A percentile compares a stretch with the other conserved stretches of the same genome.
Evolutionary conservation across 2,113 vertebrate genomes (phyloP).

Genomic region (Girardinichthys multiradiatus): DNA sequence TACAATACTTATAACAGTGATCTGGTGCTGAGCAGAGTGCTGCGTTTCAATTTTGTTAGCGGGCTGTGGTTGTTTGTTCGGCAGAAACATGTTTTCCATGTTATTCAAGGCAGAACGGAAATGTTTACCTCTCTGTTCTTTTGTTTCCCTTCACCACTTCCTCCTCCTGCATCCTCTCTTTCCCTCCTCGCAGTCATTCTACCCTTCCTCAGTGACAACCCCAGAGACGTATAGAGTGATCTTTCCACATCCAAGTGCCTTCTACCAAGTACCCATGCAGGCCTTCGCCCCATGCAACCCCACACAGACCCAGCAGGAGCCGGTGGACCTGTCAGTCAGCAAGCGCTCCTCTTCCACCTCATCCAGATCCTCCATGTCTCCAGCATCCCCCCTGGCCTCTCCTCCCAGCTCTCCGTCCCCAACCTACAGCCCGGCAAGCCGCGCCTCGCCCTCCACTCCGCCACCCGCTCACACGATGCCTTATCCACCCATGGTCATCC

Average conservation of each 20-base stretch:
- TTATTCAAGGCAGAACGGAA: constrained; percentile 48
- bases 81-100: constrained; percentile 61
- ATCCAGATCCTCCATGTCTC: constrained; percentile 81
- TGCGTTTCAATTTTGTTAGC: constrained; percentile 40
- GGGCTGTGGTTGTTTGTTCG: constrained; percentile 49
- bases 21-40: constrained; percentile 27
- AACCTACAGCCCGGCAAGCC: constrained; percentile 75
- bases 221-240: constrained; percentile 72
- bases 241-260: constrained; percentile 65
- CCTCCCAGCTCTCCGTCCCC: constrained; percentile 65
- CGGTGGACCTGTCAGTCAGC: constrained; percentile 93
- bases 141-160: constrained; percentile 52
- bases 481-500: constrained; percentile 81
- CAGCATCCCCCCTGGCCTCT: constrained; percentile 74
- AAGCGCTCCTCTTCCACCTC: constrained; percentile 88
- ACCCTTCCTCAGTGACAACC: constrained; percentile 67
- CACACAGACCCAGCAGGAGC: constrained; percentile 88
- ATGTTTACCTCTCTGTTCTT: constrained; percentile 49
- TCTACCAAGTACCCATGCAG: constrained; percentile 63
- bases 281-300: constrained; percentile 73
- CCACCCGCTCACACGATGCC: constrained; percentile 77
- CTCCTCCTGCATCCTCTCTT: constrained; percentile 50
- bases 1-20: constrained; percentile 34
- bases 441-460: constrained; percentile 74
- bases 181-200: constrained; percentile 56